Conservation (phyloP, 2,797 vertebrate species). For the Avahi laniger region DNA sequence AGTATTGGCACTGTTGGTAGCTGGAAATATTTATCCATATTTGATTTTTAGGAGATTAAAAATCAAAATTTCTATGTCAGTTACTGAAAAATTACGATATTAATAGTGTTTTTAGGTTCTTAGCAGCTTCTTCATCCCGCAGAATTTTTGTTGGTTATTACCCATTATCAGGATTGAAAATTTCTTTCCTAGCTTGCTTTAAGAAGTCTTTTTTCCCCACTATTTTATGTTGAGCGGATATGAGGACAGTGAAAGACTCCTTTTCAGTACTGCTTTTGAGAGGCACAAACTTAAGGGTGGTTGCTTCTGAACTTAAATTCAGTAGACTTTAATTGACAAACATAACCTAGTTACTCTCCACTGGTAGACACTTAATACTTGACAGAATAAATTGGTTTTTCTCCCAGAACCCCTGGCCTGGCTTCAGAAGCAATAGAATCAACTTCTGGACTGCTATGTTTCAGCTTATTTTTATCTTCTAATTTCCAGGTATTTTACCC, state of each 20-base stretch:
- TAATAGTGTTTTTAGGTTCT: not conserved
- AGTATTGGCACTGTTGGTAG: not conserved
- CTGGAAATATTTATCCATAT: not conserved
- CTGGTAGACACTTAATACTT: not conserved
- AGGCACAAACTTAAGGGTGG: conserved; percentile 10
- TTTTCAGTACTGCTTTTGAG: conserved; percentile 3
- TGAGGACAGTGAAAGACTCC: not conserved
- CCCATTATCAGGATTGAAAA: not conserved
- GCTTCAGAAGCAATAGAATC: not conserved
- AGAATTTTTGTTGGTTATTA: not conserved
- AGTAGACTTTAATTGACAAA: conserved; percentile 6
- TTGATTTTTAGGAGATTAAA: conserved; percentile 27
- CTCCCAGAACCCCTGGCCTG: not conserved
- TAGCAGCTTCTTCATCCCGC: conserved; percentile 4
- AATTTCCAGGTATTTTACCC: not conserved
- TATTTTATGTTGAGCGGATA: not conserved
- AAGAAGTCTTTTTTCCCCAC: not conserved
- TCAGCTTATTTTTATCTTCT: not conserved
- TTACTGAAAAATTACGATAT: not conserved
- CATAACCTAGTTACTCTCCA: not conserved
- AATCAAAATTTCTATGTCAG: not conserved
- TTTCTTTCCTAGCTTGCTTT: conserved; percentile 2
- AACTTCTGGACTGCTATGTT: not conserved
- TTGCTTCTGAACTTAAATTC: conserved; percentile 16
- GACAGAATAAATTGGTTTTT: not conserved